phyloP scores from a whole-genome alignment of 2,888 invertebrate species.

The Agrypnus murinus region DNA sequence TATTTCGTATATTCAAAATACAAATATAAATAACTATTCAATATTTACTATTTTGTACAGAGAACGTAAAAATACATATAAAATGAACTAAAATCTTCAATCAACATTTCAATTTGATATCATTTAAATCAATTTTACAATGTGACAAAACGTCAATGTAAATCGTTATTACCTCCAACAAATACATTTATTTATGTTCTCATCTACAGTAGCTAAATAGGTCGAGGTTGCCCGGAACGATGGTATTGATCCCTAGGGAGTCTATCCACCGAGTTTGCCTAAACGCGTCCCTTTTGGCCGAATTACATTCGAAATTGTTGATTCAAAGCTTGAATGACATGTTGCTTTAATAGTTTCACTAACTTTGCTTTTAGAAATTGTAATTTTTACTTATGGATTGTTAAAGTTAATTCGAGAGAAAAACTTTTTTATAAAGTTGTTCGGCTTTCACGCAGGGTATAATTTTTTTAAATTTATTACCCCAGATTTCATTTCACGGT shows the following conservation, averaged over 20 bases:
- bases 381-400: background rate
- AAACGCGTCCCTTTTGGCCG: slow-evolving; percentile 46
- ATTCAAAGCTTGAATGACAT: slow-evolving; percentile 17
- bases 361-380: background rate
- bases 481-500: background rate
- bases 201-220: slow-evolving; percentile 49
- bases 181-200: slow-evolving; percentile 27
- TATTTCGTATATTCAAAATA: background rate
- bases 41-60: background rate
- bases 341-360: background rate
- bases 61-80: background rate
- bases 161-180: background rate
- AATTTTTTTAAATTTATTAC: slow-evolving; percentile 2
- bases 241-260: slow-evolving; percentile 55
- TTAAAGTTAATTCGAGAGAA: too few species aligned
- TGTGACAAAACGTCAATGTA: background rate
- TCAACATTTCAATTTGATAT: background rate
- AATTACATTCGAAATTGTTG: slow-evolving; percentile 44
- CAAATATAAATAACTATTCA: background rate
- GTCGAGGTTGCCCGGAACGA: slow-evolving; percentile 54
- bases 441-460: too few species aligned
- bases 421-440: background rate
- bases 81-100: background rate
- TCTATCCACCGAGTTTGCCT: slow-evolving; percentile 44
- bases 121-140: background rate